Evolutionary conservation across 2,888 invertebrate species (phyloP).

Genomic region (Phalera bucephala): DNA sequence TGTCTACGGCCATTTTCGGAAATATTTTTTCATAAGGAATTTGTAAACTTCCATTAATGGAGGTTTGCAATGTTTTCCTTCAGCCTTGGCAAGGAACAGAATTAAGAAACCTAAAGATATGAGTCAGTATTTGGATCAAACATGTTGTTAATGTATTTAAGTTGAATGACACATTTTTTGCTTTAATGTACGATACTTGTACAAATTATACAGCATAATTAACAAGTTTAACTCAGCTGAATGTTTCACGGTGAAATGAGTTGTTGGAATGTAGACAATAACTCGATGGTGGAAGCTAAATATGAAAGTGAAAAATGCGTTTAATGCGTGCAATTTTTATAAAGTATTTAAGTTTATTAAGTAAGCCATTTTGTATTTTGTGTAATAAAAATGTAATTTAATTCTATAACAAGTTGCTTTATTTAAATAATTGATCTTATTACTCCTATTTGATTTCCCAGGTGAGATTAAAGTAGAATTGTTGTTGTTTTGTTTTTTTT

Average conservation of each 20-base stretch:
- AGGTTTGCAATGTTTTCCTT: no score
- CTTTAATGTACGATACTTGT: background rate
- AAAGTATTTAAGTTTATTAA: no score
- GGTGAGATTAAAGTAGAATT: no score
- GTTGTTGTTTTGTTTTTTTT: no score
- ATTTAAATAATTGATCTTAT: no score
- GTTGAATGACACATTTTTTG: background rate
- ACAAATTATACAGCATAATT: constrained; percentile 6
- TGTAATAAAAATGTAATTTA: constrained; percentile 26
- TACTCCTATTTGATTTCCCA: no score
- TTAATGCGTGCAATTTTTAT: constrained; percentile 10
- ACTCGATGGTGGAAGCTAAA: constrained; percentile 30
- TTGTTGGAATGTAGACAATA: constrained; percentile 32
- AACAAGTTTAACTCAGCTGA: constrained; percentile 10
- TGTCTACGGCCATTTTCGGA: no score
- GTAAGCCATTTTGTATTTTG: constrained; percentile 27
- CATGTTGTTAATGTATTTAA: background rate
- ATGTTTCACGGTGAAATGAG: constrained; percentile 29
- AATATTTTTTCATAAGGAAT: no score
- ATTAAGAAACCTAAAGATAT: no score
- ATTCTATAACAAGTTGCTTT: constrained; percentile 6
- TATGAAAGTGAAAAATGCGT: constrained; percentile 38
- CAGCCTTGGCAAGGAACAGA: no score
- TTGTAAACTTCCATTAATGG: no score
- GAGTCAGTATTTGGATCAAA: no score